phyloP scores from a whole-genome alignment of 1,140 invertebrate genomes.

The Papilio glaucus region DNA sequence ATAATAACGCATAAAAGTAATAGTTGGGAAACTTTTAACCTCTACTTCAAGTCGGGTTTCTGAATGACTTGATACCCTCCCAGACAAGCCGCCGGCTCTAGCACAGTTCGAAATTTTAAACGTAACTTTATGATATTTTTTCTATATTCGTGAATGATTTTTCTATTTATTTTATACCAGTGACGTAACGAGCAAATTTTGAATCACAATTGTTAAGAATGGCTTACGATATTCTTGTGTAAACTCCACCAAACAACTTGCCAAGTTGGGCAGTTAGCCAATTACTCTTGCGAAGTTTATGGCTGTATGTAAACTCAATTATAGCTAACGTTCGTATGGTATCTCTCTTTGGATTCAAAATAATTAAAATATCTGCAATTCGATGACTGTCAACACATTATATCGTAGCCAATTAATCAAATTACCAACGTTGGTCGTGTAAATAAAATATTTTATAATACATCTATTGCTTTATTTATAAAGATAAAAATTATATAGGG shows the following conservation, averaged over 20 bases:
- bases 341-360: neutral
- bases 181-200: conserved; percentile 7
- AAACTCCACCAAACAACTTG: conserved; percentile 15
- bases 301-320: conserved; percentile 2
- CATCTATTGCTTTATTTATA: too few relatives aligned
- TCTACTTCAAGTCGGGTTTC: too few relatives aligned
- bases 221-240: conserved; percentile 6
- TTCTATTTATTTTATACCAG: neutral
- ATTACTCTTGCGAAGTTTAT: neutral
- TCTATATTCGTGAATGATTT: neutral
- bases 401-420: too few relatives aligned
- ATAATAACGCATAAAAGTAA: too few relatives aligned
- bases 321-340: neutral
- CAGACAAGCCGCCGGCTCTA: too few relatives aligned
- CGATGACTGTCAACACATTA: neutral
- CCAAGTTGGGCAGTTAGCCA: conserved; percentile 13
- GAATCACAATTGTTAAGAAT: neutral
- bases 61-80: too few relatives aligned
- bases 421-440: too few relatives aligned
- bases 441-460: too few relatives aligned
- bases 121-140: too few relatives aligned
- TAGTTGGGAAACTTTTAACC: too few relatives aligned
- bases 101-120: too few relatives aligned
- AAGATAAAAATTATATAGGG: too few relatives aligned
- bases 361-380: neutral